A percentile compares a stretch with the other conserved stretches of the same genome.
Evolutionary conservation across 2,797 vertebrate species (phyloP).

Genomic region (Microctenopoma lineatum): DNA sequence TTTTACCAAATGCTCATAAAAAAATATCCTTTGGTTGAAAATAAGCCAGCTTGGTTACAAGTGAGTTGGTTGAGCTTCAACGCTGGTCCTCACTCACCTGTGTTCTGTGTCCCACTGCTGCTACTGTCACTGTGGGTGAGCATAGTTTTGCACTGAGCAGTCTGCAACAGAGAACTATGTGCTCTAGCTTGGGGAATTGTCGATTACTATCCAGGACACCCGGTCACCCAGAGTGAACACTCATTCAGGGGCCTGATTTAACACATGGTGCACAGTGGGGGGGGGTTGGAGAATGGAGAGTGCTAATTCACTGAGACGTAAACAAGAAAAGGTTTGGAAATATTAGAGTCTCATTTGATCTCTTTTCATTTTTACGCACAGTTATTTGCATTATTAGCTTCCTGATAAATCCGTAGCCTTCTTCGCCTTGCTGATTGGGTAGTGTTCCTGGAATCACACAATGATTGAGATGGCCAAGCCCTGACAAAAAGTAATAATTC

Average conservation of each 20-base stretch:
- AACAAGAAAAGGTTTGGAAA: too few species aligned
- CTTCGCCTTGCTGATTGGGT: too few species aligned
- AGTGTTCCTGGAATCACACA: too few species aligned
- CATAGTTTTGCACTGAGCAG: conserved; percentile 78
- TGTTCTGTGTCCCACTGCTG: conserved; percentile 73
- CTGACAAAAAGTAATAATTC: too few species aligned
- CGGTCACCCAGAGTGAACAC: conserved; percentile 64
- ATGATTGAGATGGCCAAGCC: too few species aligned
- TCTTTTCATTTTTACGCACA: too few species aligned
- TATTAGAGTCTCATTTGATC: too few species aligned
- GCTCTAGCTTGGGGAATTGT: conserved; percentile 64
- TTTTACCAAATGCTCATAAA: conserved; percentile 28
- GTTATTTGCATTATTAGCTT: too few species aligned
- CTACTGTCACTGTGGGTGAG: conserved; percentile 73
- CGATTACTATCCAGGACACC: conserved; percentile 73
- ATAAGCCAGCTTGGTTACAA: not conserved
- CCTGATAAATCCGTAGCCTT: too few species aligned
- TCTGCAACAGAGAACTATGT: conserved; percentile 52
- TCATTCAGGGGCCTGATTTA: conserved; percentile 59
- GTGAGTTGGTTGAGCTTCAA: conserved; percentile 27
- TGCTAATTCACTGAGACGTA: conserved; percentile 19
- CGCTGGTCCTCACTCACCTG: conserved; percentile 81
- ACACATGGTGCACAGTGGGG: conserved; percentile 45
- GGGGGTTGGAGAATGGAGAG: conserved; percentile 10
- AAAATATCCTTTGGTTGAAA: conserved; percentile 14